phyloP scores from a whole-genome alignment of 2,888 invertebrate genomes.

The Agrilus biguttatus region DNA sequence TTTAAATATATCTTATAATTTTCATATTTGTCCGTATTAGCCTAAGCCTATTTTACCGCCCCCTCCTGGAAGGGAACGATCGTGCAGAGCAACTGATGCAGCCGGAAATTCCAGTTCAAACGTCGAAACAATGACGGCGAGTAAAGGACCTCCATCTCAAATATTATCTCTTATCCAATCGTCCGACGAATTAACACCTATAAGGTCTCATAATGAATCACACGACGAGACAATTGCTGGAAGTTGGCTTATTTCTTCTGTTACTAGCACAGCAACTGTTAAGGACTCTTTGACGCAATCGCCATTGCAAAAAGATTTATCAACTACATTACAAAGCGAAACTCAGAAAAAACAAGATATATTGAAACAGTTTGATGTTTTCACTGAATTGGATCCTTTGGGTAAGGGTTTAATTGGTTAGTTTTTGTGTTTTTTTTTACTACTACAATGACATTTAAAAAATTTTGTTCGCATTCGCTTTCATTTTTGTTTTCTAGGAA shows the following conservation, averaged over 20 bases:
- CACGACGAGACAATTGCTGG: slow-evolving; percentile 24
- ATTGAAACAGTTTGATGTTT: slow-evolving; percentile 67
- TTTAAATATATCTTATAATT: too few relatives aligned
- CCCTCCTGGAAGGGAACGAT: slow-evolving; percentile 21
- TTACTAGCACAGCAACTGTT: slow-evolving; percentile 18
- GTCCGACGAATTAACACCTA: slow-evolving; percentile 19
- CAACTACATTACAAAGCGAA: slow-evolving; percentile 26
- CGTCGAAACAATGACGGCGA: slow-evolving; percentile 24
- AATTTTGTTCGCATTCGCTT: slow-evolving; percentile 8
- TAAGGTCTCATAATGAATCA: slow-evolving; percentile 20
- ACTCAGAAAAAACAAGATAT: slow-evolving; percentile 27
- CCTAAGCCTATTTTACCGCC: slow-evolving; percentile 23
- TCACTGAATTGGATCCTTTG: slow-evolving; percentile 85
- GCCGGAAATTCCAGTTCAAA: slow-evolving; percentile 28
- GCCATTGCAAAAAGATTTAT: slow-evolving; percentile 14
- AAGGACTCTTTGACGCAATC: slow-evolving; percentile 20
- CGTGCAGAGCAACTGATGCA: slow-evolving; percentile 21
- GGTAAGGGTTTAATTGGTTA: slow-evolving; percentile 60
- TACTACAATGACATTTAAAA: neutral
- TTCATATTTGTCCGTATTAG: slow-evolving; percentile 4
- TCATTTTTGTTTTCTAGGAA: slow-evolving; percentile 33
- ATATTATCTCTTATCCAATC: slow-evolving; percentile 13
- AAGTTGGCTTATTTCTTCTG: slow-evolving; percentile 28
- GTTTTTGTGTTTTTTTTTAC: slow-evolving; percentile 5
- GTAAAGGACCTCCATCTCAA: slow-evolving; percentile 12